A percentile compares a stretch with the other conserved stretches of the same genome.
These are phyloP conservation scores for Lophura swinhoii DNA, from an alignment of 2,797 vertebrate genomes.

Conservation along the genomic window DNA sequence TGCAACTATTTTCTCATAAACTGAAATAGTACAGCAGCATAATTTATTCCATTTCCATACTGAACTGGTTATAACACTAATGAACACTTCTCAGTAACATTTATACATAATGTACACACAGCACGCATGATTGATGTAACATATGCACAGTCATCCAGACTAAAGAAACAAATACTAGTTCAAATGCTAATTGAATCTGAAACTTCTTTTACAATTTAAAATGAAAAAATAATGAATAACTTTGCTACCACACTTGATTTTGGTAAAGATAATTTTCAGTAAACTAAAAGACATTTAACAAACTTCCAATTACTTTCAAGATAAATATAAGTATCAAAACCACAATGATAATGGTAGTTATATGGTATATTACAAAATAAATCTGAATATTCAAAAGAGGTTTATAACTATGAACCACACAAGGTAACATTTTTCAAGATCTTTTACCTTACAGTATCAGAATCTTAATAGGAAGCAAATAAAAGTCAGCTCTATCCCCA, in stretches of 20 bases:
- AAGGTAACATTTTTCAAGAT: background rate
- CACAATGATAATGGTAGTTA: background rate
- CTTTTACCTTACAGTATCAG: background rate
- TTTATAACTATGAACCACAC: background rate
- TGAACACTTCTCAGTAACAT: slow-evolving; percentile 16
- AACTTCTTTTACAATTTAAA: background rate
- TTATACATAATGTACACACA: background rate
- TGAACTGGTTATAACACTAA: slow-evolving; percentile 14
- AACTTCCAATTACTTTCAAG: background rate
- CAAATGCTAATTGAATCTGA: slow-evolving; percentile 12
- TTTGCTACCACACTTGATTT: background rate
- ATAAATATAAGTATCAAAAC: background rate
- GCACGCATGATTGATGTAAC: background rate
- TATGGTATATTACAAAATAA: background rate
- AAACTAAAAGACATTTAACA: background rate
- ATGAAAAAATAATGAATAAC: background rate
- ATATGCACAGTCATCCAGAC: slow-evolving; percentile 7
- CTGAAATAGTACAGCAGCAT: background rate
- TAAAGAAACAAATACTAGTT: background rate
- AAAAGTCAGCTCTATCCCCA: background rate
- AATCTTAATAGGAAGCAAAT: background rate
- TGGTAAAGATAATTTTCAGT: background rate
- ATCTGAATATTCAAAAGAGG: background rate
- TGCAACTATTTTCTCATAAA: slow-evolving; percentile 25
- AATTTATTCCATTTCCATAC: background rate